Evolutionary conservation across 2,113 vertebrate species (phyloP).

Genomic region (Ceyx margarethae): DNA sequence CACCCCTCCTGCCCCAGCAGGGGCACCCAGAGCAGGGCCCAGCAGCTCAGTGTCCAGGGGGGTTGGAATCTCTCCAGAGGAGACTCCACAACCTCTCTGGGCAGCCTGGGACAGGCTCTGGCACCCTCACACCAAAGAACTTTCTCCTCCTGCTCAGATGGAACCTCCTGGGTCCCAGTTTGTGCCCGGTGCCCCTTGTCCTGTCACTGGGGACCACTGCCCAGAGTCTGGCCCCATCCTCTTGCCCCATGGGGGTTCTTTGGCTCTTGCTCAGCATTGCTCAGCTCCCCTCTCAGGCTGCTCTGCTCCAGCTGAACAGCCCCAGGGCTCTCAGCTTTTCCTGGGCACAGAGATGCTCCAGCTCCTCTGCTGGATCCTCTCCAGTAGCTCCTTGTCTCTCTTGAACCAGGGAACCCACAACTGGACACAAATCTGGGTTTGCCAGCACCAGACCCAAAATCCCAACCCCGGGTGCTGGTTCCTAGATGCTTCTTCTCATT

Average conservation of each 20-base stretch:
- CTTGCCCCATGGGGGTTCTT: neutral
- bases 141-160: too few relatives aligned
- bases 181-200: too few relatives aligned
- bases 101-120: too few relatives aligned
- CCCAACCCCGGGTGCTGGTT: accelerated
- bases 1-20: neutral
- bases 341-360: neutral
- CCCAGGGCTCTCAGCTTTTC: too few relatives aligned
- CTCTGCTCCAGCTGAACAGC: too few relatives aligned
- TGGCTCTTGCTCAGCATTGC: neutral
- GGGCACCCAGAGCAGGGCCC: too few relatives aligned
- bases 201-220: too few relatives aligned
- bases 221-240: too few relatives aligned
- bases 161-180: too few relatives aligned
- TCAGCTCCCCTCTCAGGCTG: neutral
- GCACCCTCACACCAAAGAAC: too few relatives aligned
- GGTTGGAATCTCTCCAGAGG: neutral
- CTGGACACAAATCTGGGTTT: neutral
- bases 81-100: too few relatives aligned
- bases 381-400: neutral
- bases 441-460: accelerated
- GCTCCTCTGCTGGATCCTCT: neutral
- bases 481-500: neutral
- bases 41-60: neutral
- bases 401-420: neutral